Evolutionary conservation across 1,140 invertebrate genomes (phyloP), one percentile per base, ranked within the genome.

Genomic region (Atta cephalotes): DNA sequence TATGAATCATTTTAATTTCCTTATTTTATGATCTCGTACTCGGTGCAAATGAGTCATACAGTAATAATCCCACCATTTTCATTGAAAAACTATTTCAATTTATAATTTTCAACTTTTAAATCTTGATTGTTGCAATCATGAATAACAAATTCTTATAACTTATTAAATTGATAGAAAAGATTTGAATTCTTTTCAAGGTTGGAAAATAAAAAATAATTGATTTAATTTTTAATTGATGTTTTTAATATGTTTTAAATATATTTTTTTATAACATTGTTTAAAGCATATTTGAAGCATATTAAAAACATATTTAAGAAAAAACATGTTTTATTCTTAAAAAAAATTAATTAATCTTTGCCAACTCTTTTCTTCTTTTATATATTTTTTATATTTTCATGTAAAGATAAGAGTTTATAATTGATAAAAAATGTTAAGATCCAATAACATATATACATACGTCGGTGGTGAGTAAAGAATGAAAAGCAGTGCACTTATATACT

Each of bases 1-100:
- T 60, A 72, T 72, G 66, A 81, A 71, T 71, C 79, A 71, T 71
- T 71, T 58, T 45, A 71, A 81, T 58, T 60, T 60, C 14, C 9
- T n/a, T n/a, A 4, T 58, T 71, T 80, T 80, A 70, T 16, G 49
- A 72, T 58, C 51, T 45, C 16, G 21, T 58, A 28, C 25, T 5
- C 25, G 18, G 53, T 39, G 66, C 79, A 53, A 71, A 18, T 16
- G 14, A 70, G 65, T 21, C 16, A 3, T 53, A 18, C 63, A 21
- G n/a, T 9, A 53, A 51, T 45, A 28, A 35, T 21, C 18, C 16
- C n/a, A 28, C 21, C 18, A 28, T 45, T 31, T 80, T 70, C 12
- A 68, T 56, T 35, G 21, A 80, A 28, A 18, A 28, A 18, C 16
- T 28, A 39, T n/a, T 62, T 60, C 18, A 35, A 60, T 39, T 51